phyloP scores from a whole-genome alignment of 2,797 vertebrate genomes.

The Tympanoctomys barrerae region DNA sequence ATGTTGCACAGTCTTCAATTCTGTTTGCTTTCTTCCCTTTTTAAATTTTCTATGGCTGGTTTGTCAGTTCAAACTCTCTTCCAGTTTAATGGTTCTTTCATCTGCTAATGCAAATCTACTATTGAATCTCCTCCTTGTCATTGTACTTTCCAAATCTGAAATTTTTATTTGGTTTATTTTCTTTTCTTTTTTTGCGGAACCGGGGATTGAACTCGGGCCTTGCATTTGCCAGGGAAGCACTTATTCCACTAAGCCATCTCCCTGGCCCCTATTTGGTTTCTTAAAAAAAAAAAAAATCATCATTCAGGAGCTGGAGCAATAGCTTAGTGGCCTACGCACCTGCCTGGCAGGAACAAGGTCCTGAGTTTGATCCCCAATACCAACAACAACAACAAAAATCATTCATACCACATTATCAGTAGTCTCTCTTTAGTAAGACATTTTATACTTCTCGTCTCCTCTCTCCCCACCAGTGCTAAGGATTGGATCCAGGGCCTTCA shows the following conservation, averaged over 20 bases:
- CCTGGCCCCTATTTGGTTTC: neutral
- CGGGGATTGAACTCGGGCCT: too few relatives aligned
- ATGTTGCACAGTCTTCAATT: constrained; percentile 8
- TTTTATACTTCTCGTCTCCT: neutral
- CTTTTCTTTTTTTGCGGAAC: too few relatives aligned
- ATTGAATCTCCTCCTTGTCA: neutral
- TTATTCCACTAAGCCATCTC: too few relatives aligned
- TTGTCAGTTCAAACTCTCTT: neutral
- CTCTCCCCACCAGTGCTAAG: neutral
- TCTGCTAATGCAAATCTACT: neutral
- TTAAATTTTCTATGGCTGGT: neutral
- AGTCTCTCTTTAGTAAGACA: neutral
- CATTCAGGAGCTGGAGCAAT: too few relatives aligned
- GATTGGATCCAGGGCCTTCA: neutral
- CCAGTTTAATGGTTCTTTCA: constrained; percentile 12
- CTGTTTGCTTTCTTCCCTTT: neutral
- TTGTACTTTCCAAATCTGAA: constrained; percentile 45
- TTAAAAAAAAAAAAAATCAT: neutral
- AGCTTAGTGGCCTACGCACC: too few relatives aligned
- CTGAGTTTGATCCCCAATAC: too few relatives aligned
- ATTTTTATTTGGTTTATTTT: neutral
- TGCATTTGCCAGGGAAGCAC: too few relatives aligned
- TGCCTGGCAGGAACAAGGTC: too few relatives aligned
- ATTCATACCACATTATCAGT: neutral
- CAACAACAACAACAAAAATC: neutral